Conservation (phyloP, 2,888 invertebrate genomes). For the Rhimphoctona megacephalus region DNA sequence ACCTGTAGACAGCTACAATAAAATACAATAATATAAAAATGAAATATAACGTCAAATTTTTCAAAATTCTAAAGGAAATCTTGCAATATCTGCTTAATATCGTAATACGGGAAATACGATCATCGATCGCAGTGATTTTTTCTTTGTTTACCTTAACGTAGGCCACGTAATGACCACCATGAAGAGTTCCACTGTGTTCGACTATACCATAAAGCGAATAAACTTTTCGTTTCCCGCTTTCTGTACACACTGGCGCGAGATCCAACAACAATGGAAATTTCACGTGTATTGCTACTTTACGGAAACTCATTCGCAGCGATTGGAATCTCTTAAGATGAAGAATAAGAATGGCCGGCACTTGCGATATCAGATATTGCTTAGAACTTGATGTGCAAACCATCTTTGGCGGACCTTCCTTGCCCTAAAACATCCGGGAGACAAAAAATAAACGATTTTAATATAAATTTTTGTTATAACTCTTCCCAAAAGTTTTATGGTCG, state of each 20-base stretch:
- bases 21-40: too few relatives aligned
- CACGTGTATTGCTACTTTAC: constrained; percentile 94
- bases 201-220: constrained; percentile 98
- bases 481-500: too few relatives aligned
- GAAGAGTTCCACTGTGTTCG: constrained; percentile 96
- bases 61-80: not conserved
- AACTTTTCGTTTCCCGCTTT: constrained; percentile 86
- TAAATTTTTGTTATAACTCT: too few relatives aligned
- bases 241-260: constrained; percentile 95
- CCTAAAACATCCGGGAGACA: constrained; percentile 76
- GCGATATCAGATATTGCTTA: constrained; percentile 94
- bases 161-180: constrained; percentile 96
- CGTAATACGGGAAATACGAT: too few relatives aligned
- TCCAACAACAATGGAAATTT: constrained; percentile 95
- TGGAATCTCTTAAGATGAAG: constrained; percentile 98
- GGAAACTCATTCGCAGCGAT: constrained; percentile 88
- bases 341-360: constrained; percentile 97
- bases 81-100: not conserved
- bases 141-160: constrained; percentile 92
- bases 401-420: constrained; percentile 86
- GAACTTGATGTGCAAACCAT: constrained; percentile 93
- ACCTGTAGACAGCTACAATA: too few relatives aligned
- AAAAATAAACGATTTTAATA: not conserved
- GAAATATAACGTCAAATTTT: too few relatives aligned
- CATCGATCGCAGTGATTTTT: not conserved